Conservation (phyloP, 2,797 vertebrate species). For the Aeoliscus strigatus region DNA sequence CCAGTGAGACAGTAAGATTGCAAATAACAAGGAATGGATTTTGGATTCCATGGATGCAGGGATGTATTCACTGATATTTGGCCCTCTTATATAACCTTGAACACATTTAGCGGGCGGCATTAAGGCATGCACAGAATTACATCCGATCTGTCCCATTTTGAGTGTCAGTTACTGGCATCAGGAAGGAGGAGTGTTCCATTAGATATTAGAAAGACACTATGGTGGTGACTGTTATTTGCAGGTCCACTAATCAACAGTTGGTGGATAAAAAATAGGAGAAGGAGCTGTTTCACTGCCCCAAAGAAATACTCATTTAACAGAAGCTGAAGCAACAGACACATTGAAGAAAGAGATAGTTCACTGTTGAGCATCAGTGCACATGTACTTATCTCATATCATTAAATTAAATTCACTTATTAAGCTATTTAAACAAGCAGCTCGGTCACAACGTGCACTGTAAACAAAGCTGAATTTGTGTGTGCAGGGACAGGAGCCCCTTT, state of each 20-base stretch:
- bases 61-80: not conserved
- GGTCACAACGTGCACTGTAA: slow-evolving; percentile 3
- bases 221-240: not conserved
- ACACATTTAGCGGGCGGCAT: too few species aligned
- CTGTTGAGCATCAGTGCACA: not conserved
- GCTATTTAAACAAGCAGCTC: not conserved
- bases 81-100: too few species aligned
- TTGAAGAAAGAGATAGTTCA: slow-evolving; percentile 3
- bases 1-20: slow-evolving; percentile 16
- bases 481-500: slow-evolving; percentile 6
- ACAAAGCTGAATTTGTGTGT: slow-evolving; percentile 1
- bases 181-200: slow-evolving; percentile 3
- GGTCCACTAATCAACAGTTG: not conserved
- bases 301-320: too few species aligned
- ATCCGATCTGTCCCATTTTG: too few species aligned
- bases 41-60: slow-evolving; percentile 1
- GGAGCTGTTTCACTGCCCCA: too few species aligned
- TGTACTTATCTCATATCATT: slow-evolving; percentile 1
- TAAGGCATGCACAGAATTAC: too few species aligned
- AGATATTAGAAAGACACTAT: slow-evolving; percentile 1
- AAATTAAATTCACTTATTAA: slow-evolving; percentile 3
- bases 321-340: too few species aligned
- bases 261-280: too few species aligned
- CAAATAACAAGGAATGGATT: not conserved
- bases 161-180: too few species aligned